phyloP scores from a whole-genome alignment of 2,113 vertebrate species.

The Sclerurus mexicanus region DNA sequence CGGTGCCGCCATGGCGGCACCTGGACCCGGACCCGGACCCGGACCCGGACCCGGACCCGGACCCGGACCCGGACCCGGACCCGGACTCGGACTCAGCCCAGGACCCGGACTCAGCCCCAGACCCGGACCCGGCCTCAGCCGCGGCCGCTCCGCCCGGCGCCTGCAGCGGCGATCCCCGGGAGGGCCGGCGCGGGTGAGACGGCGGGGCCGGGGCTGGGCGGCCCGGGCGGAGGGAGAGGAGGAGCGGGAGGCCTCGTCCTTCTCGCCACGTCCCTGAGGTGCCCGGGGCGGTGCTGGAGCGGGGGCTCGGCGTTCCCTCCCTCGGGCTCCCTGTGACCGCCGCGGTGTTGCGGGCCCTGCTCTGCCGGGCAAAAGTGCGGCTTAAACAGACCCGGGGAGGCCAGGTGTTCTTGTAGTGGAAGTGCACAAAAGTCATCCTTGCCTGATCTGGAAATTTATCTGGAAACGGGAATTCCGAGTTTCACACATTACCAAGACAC shows the following conservation, averaged over 20 bases:
- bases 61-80: too few species aligned
- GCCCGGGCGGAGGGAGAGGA: background rate
- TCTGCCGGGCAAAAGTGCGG: fast-evolving
- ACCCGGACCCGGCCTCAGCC: background rate
- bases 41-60: too few species aligned
- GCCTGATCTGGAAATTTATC: background rate
- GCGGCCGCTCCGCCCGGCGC: background rate
- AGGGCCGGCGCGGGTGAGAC: background rate
- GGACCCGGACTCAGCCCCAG: too few species aligned
- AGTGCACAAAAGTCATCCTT: too few species aligned
- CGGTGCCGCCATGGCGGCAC: background rate
- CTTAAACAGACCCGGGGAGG: background rate
- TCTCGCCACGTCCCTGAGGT: too few species aligned
- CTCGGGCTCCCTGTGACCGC: fast-evolving
- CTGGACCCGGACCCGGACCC: too few species aligned
- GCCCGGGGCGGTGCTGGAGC: too few species aligned
- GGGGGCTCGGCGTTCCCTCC: too few species aligned
- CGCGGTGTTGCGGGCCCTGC: fast-evolving
- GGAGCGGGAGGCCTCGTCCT: too few species aligned
- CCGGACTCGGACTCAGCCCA: too few species aligned
- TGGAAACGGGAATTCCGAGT: background rate
- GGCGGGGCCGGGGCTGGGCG: background rate
- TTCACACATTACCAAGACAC: fast-evolving
- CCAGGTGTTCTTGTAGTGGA: fast-evolving
- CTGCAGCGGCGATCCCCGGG: background rate